Evolutionary conservation across 2,797 vertebrate species (phyloP), one percentile per base, ranked within the genome.

Genomic region (Darevskia nairensis): DNA sequence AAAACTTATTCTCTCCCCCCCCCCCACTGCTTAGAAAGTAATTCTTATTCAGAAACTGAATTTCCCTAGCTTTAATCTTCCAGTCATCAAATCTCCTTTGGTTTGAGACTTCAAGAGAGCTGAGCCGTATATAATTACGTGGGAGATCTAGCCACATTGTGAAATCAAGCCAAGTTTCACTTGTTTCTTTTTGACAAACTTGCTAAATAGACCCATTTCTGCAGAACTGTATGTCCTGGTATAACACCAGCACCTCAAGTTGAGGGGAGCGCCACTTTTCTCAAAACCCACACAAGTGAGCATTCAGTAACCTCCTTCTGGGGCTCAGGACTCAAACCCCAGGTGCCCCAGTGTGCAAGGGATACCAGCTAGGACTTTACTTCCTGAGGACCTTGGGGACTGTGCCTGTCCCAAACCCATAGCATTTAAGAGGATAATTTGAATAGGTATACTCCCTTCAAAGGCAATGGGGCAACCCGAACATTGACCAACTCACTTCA

Each of bases 41-140:
- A 69, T 75, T 80, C 77, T 85, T 85, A 80, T 89, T 85, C 77
- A 64, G 46, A 89, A 39, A 29, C 17, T 80, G 69, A 85, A 80
- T 85, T 80, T 85, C 9, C 44, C 29, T 71, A 74, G 13, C 13
- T 74, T 75, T 85, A 81, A 66, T 76, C 83, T 89, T 85, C n/a
- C 23, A 50, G 21, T 44, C 46, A 84, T 80, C 76, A 84, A 79
- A 80, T 64, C 77, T 80, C 50, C 29, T 80, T 85, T 85, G 77
- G 69, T 50, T 85, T 89, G 77, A 75, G n/a, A 80, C 25, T 84
- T 84, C 21, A 84, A 80, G 81, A 78, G 32, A 44, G 19, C 46
- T 71, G 1, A 77, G 29, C 13, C 50, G 79, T 64, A 64, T 64
- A 72, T 72, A 89, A 80, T 80, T 80, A 50, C 64, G 66, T 80